A percentile compares a stretch with the other conserved stretches of the same genome.
Evolutionary conservation across 2,888 invertebrate genomes (phyloP).

Genomic region (Drosophila tripunctata): DNA sequence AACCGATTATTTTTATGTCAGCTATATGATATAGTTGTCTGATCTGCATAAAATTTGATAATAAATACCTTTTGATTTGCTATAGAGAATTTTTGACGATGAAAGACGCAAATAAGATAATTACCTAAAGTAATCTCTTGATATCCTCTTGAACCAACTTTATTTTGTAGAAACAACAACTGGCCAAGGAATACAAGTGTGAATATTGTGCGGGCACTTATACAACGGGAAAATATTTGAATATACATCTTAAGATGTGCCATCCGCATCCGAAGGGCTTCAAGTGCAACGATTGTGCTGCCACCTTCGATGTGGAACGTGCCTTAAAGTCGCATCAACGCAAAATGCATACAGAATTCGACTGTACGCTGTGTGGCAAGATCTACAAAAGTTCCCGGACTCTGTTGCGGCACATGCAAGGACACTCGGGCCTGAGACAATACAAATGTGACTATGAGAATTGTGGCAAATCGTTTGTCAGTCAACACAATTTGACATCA

Average conservation of each 20-base stretch:
- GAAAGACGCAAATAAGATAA: too few species aligned
- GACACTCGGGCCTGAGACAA: conserved; percentile 65
- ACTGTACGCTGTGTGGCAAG: conserved; percentile 66
- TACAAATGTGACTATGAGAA: conserved; percentile 68
- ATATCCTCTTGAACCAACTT: too few species aligned
- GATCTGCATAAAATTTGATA: too few species aligned
- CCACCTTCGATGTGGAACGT: conserved; percentile 60
- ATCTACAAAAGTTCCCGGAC: conserved; percentile 69
- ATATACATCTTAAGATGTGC: conserved; percentile 57
- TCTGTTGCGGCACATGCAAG: conserved; percentile 65
- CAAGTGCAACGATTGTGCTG: conserved; percentile 64
- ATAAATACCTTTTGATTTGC: too few species aligned
- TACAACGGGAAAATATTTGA: conserved; percentile 60
- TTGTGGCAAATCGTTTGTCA: conserved; percentile 76
- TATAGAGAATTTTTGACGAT: too few species aligned
- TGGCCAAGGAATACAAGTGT: conserved; percentile 50
- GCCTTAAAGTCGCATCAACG: conserved; percentile 58
- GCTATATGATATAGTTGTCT: too few species aligned
- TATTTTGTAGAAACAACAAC: conserved; percentile 36
- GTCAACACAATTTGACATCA: conserved; percentile 62
- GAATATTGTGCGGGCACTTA: conserved; percentile 56
- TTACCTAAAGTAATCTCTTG: background rate
- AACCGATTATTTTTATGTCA: too few species aligned
- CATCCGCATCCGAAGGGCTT: conserved; percentile 68
- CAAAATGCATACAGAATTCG: conserved; percentile 63